Percentiles rank a stretch among this genome's conserved stretches.
Conservation (phyloP, 2,113 vertebrate genomes). For the Platysternon megacephalum region DNA sequence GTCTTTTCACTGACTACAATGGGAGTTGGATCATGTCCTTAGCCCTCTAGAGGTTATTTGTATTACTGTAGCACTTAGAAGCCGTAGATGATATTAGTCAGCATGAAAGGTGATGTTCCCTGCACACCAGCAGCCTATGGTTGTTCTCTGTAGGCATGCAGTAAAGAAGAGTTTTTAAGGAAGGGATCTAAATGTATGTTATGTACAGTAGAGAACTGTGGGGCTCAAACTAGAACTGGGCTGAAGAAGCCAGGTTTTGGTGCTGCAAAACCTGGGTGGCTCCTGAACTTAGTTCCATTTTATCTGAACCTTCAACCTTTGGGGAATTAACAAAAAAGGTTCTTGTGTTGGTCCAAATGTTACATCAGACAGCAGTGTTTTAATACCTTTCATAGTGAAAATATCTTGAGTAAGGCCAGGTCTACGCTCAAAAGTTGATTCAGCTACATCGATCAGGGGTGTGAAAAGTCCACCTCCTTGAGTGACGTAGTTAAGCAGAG, state of each 20-base stretch:
- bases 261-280: not conserved
- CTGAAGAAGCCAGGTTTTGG: not conserved
- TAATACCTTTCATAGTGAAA: not conserved
- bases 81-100: too few relatives aligned
- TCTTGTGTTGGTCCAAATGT: not conserved
- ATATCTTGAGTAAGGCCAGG: not conserved
- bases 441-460: too few relatives aligned
- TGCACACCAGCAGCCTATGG: too few relatives aligned
- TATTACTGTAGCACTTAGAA: too few relatives aligned
- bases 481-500: too few relatives aligned
- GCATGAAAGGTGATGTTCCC: too few relatives aligned
- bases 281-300: not conserved
- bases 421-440: too few relatives aligned
- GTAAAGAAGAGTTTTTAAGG: too few relatives aligned
- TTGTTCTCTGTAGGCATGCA: too few relatives aligned
- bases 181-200: too few relatives aligned
- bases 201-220: too few relatives aligned
- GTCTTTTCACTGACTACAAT: not conserved
- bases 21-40: accelerated
- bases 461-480: too few relatives aligned
- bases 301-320: not conserved
- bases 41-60: not conserved
- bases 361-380: not conserved
- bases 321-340: not conserved
- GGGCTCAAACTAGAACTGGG: not conserved